Percentiles rank a stretch among this genome's conserved stretches.
Conservation (phyloP, 2,113 vertebrate genomes). For the Sylvilagus bachmani region DNA sequence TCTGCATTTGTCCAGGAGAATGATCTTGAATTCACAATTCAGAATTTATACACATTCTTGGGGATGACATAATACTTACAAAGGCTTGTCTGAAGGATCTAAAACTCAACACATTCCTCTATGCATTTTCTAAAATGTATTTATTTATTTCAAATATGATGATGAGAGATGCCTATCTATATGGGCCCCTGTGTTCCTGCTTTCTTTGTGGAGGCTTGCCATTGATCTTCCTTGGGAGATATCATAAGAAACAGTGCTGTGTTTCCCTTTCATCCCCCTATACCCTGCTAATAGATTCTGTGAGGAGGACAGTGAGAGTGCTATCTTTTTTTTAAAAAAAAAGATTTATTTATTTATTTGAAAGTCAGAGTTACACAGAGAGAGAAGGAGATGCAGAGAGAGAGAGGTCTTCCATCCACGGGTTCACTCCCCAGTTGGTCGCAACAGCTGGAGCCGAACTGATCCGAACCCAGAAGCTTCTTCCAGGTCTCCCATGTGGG, state of each 20-base stretch:
- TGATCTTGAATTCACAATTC: background rate
- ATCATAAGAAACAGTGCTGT: background rate
- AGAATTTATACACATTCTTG: background rate
- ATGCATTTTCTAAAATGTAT: slow-evolving; percentile 40
- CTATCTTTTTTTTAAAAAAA: too few relatives aligned
- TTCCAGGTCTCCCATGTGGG: too few relatives aligned
- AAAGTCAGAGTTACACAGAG: too few relatives aligned
- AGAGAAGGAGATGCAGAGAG: too few relatives aligned
- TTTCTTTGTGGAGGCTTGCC: background rate
- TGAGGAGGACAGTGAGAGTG: background rate
- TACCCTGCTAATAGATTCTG: background rate
- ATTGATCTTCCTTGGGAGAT: background rate
- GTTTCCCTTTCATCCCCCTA: background rate
- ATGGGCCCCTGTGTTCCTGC: background rate
- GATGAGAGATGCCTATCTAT: background rate
- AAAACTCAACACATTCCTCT: background rate
- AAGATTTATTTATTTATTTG: too few relatives aligned
- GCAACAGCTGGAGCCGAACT: too few relatives aligned
- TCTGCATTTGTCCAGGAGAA: background rate
- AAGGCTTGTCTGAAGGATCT: slow-evolving; percentile 10
- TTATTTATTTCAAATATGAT: background rate
- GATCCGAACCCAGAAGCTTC: too few relatives aligned
- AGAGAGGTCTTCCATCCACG: too few relatives aligned
- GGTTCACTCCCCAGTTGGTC: too few relatives aligned
- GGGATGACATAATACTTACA: background rate